Conservation (phyloP, 2,888 invertebrate species). For the Acleris emargana region DNA sequence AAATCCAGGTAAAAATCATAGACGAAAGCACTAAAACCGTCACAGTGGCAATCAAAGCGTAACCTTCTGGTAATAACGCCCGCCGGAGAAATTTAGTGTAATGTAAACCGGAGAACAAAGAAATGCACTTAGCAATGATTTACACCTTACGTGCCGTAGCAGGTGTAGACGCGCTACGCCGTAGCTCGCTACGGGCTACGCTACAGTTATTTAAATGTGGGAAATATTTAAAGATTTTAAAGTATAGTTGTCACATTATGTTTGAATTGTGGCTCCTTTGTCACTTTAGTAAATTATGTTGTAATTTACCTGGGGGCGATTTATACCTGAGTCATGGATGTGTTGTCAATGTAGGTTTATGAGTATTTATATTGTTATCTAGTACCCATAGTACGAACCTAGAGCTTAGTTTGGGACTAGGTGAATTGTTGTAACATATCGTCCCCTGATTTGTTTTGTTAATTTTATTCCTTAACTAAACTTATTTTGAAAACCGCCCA, state of each 20-base stretch:
- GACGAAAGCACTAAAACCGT: not conserved
- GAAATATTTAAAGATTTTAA: conserved; percentile 4
- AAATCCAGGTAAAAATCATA: not conserved
- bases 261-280: too few relatives aligned
- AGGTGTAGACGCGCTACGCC: conserved; percentile 32
- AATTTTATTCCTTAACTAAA: too few relatives aligned
- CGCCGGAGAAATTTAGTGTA: conserved; percentile 22
- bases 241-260: not conserved
- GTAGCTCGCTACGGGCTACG: conserved; percentile 27
- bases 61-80: conserved; percentile 1
- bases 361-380: too few relatives aligned
- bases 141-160: conserved; percentile 28
- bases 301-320: too few relatives aligned
- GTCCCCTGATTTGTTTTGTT: too few relatives aligned
- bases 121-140: conserved; percentile 33
- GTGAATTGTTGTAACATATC: too few relatives aligned
- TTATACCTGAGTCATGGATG: too few relatives aligned
- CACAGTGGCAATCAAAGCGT: conserved; percentile 5
- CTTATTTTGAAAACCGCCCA: too few relatives aligned
- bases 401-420: too few relatives aligned
- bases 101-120: conserved; percentile 26
- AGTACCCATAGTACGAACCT: too few relatives aligned
- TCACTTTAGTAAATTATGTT: too few relatives aligned
- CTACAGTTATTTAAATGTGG: conserved; percentile 11
- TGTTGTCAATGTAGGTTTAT: too few relatives aligned